Evolutionary conservation across 2,888 invertebrate genomes (phyloP).

Genomic region (Formica aserva): DNA sequence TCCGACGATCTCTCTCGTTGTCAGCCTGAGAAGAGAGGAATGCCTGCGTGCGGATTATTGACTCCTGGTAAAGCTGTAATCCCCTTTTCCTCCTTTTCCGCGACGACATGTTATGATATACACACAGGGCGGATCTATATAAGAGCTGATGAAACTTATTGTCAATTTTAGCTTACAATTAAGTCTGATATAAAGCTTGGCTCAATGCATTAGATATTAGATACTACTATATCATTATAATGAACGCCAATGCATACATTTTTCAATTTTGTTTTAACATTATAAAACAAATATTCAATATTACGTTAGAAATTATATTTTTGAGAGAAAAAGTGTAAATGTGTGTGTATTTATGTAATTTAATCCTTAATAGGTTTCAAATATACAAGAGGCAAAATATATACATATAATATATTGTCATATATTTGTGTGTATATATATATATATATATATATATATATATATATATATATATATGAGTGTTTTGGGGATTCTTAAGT

Average conservation of each 20-base stretch:
- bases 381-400: too few species aligned
- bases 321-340: not conserved
- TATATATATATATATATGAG: not conserved
- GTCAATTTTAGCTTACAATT: not conserved
- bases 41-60: constrained; percentile 57
- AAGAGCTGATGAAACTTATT: not conserved
- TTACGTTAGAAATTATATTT: not conserved
- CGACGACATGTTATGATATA: constrained; percentile 22
- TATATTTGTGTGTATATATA: not conserved
- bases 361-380: too few species aligned
- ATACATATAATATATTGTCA: too few species aligned
- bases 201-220: not conserved
- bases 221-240: not conserved
- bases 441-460: not conserved
- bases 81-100: constrained; percentile 33
- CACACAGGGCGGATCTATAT: not conserved
- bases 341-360: not conserved
- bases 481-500: not conserved
- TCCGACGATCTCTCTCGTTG: constrained; percentile 27
- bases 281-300: not conserved
- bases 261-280: not conserved
- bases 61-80: constrained; percentile 57
- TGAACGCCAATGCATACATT: not conserved
- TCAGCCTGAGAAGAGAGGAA: constrained; percentile 58
- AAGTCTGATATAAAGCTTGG: not conserved